Conservation (phyloP, 35 echinoderm and acorn worm genomes). For the Heliocidaris tuberculata region DNA sequence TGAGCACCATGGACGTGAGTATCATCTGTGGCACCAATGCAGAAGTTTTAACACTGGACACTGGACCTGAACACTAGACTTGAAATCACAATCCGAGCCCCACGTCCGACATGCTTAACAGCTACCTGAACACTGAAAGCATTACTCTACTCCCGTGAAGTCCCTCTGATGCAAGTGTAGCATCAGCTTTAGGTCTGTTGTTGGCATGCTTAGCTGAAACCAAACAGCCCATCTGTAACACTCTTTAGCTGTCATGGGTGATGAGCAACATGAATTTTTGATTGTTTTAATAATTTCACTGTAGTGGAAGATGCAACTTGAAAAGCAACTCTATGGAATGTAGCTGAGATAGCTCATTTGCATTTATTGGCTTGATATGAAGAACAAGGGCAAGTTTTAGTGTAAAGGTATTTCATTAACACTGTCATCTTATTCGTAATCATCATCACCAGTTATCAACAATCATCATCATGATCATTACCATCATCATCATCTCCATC, state of each 20-base stretch:
- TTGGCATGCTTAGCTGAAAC: background rate
- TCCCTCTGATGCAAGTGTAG: background rate
- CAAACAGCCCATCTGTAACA: background rate
- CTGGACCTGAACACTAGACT: background rate
- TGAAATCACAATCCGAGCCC: background rate
- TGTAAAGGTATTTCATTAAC: background rate
- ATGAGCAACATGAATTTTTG: background rate
- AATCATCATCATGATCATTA: background rate
- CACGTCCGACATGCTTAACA: background rate
- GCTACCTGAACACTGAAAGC: slow-evolving; percentile 15
- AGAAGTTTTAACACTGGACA: background rate
- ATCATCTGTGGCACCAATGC: background rate
- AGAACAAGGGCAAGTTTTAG: background rate
- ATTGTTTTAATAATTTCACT: background rate
- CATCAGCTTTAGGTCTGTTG: background rate
- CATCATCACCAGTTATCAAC: background rate
- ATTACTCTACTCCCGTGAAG: background rate
- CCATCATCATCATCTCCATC: background rate
- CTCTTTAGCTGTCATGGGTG: background rate
- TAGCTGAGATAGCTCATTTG: background rate
- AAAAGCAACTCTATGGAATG: background rate
- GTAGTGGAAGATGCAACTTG: background rate
- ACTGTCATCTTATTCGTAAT: background rate
- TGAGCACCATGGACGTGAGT: background rate
- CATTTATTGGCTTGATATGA: background rate